Evolutionary conservation across 2,113 vertebrate genomes (phyloP).

Genomic region (Mustela nigripes): DNA sequence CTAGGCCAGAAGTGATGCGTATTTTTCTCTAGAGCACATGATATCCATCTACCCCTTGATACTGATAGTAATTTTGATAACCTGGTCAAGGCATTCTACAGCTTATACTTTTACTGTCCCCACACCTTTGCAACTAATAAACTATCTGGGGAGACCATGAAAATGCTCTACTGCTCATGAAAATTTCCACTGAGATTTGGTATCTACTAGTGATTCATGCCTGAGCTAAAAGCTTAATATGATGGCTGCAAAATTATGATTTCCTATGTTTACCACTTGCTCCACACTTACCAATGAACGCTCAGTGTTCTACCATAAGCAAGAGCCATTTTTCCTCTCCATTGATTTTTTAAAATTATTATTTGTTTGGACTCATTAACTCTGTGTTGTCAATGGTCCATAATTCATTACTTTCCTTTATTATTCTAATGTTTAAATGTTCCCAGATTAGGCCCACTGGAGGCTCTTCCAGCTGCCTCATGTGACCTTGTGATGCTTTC

Average conservation of each 20-base stretch:
- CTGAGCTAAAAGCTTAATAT: background rate
- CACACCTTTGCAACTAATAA: background rate
- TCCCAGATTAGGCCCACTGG: background rate
- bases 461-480: background rate
- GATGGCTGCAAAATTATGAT: background rate
- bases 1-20: background rate
- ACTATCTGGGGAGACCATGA: background rate
- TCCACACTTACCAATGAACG: background rate
- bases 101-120: background rate
- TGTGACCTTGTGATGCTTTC: background rate
- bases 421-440: constrained; percentile 15
- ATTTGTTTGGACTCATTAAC: background rate
- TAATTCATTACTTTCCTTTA: background rate
- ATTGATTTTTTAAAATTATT: background rate
- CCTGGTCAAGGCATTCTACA: background rate
- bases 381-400: background rate
- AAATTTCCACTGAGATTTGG: background rate
- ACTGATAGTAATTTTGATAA: background rate
- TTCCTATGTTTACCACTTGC: background rate
- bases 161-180: background rate
- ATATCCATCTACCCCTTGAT: background rate
- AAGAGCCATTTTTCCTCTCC: background rate
- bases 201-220: background rate
- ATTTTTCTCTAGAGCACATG: background rate
- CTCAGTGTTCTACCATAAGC: background rate